Conservation (phyloP, 2,888 invertebrate species). For the Eilema depressum region DNA sequence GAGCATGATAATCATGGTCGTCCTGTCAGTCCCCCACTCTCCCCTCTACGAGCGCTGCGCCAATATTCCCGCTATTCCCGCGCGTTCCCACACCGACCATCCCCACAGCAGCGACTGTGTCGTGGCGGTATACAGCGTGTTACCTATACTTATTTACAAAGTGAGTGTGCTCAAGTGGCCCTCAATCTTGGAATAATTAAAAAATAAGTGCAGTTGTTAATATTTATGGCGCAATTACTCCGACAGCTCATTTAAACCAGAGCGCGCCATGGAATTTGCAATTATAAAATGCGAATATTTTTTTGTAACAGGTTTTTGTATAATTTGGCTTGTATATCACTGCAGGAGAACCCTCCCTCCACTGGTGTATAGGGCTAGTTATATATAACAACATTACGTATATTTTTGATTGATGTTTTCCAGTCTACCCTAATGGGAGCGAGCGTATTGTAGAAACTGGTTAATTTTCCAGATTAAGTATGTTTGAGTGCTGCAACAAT, state of each 20-base stretch:
- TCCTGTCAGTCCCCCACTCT: neutral
- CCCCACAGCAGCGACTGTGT: too few species aligned
- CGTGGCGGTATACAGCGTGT: neutral
- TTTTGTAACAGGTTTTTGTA: neutral
- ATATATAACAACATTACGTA: too few species aligned
- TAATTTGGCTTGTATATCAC: too few species aligned
- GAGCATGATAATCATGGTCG: constrained; percentile 9
- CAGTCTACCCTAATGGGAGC: too few species aligned
- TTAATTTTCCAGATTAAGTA: too few species aligned
- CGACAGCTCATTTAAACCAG: neutral
- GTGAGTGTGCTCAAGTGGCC: neutral
- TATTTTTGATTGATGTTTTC: too few species aligned
- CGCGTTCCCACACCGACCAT: neutral
- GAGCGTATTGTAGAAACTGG: too few species aligned
- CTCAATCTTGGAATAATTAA: neutral
- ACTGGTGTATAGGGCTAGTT: too few species aligned
- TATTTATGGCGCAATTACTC: neutral
- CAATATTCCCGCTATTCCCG: neutral
- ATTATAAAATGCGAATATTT: neutral
- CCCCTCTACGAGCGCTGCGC: too few species aligned
- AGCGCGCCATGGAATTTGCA: neutral
- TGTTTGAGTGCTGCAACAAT: too few species aligned
- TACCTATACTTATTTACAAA: neutral
- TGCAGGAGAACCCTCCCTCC: too few species aligned
- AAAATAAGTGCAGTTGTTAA: neutral